Conservation (phyloP, 2,113 vertebrate genomes). For the Lota lota region DNA sequence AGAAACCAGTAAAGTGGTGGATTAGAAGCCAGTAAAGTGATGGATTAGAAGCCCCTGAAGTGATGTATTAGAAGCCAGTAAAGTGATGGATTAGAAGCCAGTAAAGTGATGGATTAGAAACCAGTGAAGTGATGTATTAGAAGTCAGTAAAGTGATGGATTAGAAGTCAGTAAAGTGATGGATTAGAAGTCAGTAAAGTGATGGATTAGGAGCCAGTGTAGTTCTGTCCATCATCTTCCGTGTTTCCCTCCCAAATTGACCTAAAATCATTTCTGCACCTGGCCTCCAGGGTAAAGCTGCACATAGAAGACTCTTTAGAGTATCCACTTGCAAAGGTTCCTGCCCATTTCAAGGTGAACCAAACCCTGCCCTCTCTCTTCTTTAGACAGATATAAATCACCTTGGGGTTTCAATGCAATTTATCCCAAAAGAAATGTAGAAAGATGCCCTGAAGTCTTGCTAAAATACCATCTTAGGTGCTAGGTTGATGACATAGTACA, state of each 20-base stretch:
- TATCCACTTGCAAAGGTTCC: too few relatives aligned
- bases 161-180: too few relatives aligned
- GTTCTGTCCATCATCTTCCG: neutral
- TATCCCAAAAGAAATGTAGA: neutral
- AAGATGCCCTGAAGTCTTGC: neutral
- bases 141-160: neutral
- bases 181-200: neutral
- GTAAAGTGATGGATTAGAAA: neutral
- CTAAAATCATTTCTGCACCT: too few relatives aligned
- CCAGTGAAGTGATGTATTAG: too few relatives aligned
- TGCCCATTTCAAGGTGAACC: neutral
- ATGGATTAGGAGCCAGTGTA: neutral
- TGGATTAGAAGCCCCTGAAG: neutral
- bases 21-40: neutral
- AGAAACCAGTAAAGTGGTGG: neutral
- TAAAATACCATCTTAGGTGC: neutral
- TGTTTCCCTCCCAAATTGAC: neutral
- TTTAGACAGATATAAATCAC: neutral
- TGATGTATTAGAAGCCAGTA: neutral
- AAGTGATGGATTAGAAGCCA: neutral
- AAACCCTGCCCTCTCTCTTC: neutral
- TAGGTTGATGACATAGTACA: too few relatives aligned
- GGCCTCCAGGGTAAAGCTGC: neutral
- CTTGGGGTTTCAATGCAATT: neutral
- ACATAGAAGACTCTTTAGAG: too few relatives aligned